Evolutionary conservation across 2,888 invertebrate genomes (phyloP).

Genomic region (Drosophila cognata): DNA sequence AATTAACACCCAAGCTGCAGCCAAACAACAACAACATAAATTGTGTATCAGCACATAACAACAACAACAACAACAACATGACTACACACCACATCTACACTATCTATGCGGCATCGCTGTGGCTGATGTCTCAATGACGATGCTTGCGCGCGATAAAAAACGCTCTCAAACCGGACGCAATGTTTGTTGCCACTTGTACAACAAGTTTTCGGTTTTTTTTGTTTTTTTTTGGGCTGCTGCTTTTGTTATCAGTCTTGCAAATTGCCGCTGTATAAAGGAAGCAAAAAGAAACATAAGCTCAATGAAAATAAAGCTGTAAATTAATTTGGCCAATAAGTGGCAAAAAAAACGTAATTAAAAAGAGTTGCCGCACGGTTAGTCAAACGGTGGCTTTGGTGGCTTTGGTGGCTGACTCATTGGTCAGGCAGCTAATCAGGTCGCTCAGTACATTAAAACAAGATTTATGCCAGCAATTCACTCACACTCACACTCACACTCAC

Average conservation of each 20-base stretch:
- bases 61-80: constrained; percentile 12
- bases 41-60: not conserved
- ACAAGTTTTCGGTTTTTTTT: constrained; percentile 31
- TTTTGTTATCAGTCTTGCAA: constrained; percentile 58
- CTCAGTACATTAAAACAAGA: constrained; percentile 72
- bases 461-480: constrained; percentile 59
- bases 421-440: constrained; percentile 65
- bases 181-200: constrained; percentile 30
- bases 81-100: constrained; percentile 17
- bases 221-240: constrained; percentile 30
- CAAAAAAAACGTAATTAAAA: not conserved
- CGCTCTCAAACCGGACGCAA: constrained; percentile 52
- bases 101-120: constrained; percentile 62
- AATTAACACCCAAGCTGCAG: constrained; percentile 69
- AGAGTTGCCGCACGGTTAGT: constrained; percentile 51
- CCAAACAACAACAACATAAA: constrained; percentile 21
- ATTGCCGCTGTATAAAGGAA: constrained; percentile 37
- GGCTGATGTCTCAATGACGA: constrained; percentile 68
- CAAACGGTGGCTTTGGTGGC: constrained; percentile 66
- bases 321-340: constrained; percentile 58
- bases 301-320: constrained; percentile 70
- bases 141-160: constrained; percentile 56
- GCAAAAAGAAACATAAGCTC: constrained; percentile 24
- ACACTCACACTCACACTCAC: constrained; percentile 35
- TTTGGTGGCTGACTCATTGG: constrained; percentile 52